Evolutionary conservation across 2,888 invertebrate genomes (phyloP).

Genomic region (Zygaena filipendulae): DNA sequence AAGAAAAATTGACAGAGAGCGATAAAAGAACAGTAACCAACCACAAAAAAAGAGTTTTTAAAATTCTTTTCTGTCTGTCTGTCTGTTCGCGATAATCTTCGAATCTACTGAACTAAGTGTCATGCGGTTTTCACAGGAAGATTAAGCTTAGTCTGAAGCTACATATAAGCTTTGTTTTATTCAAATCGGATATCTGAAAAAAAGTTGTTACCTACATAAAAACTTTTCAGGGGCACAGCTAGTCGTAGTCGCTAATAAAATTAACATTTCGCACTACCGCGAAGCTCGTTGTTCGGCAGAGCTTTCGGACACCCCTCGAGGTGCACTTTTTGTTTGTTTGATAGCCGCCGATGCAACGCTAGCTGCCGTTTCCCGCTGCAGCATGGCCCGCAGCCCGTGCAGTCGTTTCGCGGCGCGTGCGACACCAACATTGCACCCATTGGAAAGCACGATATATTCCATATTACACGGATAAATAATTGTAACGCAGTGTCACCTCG

Average conservation of each 20-base stretch:
- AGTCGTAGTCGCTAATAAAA: constrained; percentile 35
- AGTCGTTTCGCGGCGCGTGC: constrained; percentile 53
- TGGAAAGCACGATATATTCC: constrained; percentile 17
- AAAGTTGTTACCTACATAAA: too few species aligned
- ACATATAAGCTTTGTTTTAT: too few species aligned
- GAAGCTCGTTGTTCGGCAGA: constrained; percentile 28
- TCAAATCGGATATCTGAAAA: too few species aligned
- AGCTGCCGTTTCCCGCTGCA: constrained; percentile 31
- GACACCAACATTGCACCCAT: constrained; percentile 43
- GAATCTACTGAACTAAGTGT: too few species aligned
- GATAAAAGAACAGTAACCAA: too few species aligned
- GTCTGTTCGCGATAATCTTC: too few species aligned
- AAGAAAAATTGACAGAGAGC: too few species aligned
- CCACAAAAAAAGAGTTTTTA: too few species aligned
- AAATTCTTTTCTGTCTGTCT: too few species aligned
- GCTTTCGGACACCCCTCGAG: constrained; percentile 35
- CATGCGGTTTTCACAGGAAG: too few species aligned
- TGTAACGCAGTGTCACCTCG: constrained; percentile 28
- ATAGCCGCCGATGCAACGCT: constrained; percentile 53
- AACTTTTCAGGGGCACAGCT: too few species aligned
- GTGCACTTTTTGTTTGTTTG: constrained; percentile 61
- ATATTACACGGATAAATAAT: constrained; percentile 4
- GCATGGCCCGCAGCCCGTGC: constrained; percentile 42
- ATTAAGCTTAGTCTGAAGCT: too few species aligned
- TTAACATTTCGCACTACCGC: constrained; percentile 26